Conservation (phyloP, 1,140 invertebrate species). For the Brachionus sp. region DNA sequence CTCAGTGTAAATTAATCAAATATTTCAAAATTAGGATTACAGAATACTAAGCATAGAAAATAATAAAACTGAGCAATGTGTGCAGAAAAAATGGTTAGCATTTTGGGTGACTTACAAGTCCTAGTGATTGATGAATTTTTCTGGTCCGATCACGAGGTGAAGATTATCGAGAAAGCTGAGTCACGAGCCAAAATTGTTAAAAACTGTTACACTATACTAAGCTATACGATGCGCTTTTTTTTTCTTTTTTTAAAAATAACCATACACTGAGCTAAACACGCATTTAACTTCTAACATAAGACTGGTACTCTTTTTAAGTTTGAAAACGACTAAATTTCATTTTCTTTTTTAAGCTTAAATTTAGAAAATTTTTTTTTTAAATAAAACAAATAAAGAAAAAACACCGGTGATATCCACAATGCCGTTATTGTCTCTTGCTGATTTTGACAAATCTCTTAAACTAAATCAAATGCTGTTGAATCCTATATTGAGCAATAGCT, state of each 20-base stretch:
- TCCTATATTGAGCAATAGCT: background rate
- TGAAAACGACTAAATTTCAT: background rate
- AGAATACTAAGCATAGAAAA: too few relatives aligned
- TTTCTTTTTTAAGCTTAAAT: background rate
- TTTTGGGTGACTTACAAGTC: background rate
- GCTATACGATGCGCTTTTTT: background rate
- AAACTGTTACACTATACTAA: background rate
- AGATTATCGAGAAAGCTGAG: background rate
- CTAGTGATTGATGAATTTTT: background rate
- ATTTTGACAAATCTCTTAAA: constrained; percentile 7
- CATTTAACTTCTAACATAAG: background rate
- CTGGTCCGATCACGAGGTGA: background rate
- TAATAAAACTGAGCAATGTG: background rate
- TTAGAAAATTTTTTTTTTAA: background rate
- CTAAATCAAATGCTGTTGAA: background rate
- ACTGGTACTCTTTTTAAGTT: background rate
- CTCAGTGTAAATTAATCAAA: too few relatives aligned
- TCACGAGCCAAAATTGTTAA: background rate
- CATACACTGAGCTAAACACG: background rate
- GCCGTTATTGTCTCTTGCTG: background rate
- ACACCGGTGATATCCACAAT: constrained; percentile 20
- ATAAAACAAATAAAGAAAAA: background rate
- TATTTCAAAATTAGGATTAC: too few relatives aligned
- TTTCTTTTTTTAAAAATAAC: background rate
- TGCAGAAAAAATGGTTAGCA: background rate